phyloP scores from a whole-genome alignment of 2,888 invertebrate species.

The Hypercompe scribonia region DNA sequence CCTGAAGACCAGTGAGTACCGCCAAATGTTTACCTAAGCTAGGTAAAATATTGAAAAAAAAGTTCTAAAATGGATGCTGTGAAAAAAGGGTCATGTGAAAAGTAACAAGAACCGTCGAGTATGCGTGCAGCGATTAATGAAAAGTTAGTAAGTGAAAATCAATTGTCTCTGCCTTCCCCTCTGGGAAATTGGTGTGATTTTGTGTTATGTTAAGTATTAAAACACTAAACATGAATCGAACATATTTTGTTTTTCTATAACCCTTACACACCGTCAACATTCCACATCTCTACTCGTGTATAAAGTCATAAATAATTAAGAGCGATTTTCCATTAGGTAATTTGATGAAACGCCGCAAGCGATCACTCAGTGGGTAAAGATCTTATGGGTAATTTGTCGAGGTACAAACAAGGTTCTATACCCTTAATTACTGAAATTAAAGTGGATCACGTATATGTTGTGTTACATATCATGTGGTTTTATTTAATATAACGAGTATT shows the following conservation, averaged over 20 bases:
- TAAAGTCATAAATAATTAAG: constrained; percentile 55
- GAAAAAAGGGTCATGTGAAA: too few relatives aligned
- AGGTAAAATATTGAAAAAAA: too few relatives aligned
- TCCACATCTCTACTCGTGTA: constrained; percentile 22
- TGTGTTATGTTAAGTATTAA: too few relatives aligned
- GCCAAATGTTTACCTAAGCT: too few relatives aligned
- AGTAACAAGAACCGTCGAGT: too few relatives aligned
- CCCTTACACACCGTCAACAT: neutral
- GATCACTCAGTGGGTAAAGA: constrained; percentile 52
- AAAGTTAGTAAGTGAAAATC: too few relatives aligned
- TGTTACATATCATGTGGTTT: constrained; percentile 17
- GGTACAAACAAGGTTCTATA: constrained; percentile 37
- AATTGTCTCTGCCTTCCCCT: too few relatives aligned
- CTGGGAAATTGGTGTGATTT: too few relatives aligned
- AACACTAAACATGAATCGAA: too few relatives aligned
- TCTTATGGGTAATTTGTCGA: constrained; percentile 50
- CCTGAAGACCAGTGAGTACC: too few relatives aligned
- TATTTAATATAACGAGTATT: neutral
- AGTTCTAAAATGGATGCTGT: too few relatives aligned
- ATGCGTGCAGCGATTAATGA: too few relatives aligned
- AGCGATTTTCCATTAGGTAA: constrained; percentile 59
- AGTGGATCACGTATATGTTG: constrained; percentile 5
- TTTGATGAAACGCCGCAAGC: constrained; percentile 57
- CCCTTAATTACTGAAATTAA: neutral
- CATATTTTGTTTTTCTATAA: constrained; percentile 13